Evolutionary conservation across 2,797 vertebrate genomes (phyloP).

Genomic region (Orestias chungarensis): DNA sequence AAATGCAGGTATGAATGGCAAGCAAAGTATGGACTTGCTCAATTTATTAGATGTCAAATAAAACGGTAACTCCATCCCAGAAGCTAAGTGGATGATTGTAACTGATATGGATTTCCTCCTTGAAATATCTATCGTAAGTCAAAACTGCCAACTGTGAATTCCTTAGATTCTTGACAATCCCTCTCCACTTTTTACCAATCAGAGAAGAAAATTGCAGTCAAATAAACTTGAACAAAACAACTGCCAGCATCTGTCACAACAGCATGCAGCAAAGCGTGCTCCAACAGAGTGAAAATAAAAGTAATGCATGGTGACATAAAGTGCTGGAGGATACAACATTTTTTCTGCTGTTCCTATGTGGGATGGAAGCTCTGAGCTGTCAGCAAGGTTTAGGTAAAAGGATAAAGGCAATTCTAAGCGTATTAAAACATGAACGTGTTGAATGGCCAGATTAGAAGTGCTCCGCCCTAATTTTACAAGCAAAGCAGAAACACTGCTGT

Average conservation of each 20-base stretch:
- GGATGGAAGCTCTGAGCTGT: conserved; percentile 47
- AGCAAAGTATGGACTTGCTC: not conserved
- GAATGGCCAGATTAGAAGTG: conserved; percentile 71
- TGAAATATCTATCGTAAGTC: conserved; percentile 1
- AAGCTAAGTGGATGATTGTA: conserved; percentile 7
- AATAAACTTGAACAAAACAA: conserved; percentile 30
- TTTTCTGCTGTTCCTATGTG: conserved; percentile 12
- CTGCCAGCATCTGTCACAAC: conserved; percentile 28
- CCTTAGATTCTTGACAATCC: conserved; percentile 9
- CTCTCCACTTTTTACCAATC: conserved; percentile 19
- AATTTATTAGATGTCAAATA: not conserved
- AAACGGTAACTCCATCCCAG: not conserved
- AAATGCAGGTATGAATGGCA: not conserved
- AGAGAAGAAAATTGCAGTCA: conserved; percentile 27
- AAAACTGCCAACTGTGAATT: not conserved
- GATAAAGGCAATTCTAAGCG: conserved; percentile 65
- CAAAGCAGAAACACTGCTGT: conserved; percentile 55
- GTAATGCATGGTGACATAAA: conserved; percentile 21
- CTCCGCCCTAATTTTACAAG: conserved; percentile 65
- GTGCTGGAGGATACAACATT: conserved; percentile 12
- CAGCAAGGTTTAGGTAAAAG: conserved; percentile 52
- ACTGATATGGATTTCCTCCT: conserved; percentile 16
- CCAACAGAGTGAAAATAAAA: conserved; percentile 13
- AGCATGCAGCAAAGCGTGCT: conserved; percentile 11
- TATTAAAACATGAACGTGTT: conserved; percentile 71